Conservation (phyloP, 2,797 vertebrate genomes). For the Paratrypauchen microcephalus region DNA sequence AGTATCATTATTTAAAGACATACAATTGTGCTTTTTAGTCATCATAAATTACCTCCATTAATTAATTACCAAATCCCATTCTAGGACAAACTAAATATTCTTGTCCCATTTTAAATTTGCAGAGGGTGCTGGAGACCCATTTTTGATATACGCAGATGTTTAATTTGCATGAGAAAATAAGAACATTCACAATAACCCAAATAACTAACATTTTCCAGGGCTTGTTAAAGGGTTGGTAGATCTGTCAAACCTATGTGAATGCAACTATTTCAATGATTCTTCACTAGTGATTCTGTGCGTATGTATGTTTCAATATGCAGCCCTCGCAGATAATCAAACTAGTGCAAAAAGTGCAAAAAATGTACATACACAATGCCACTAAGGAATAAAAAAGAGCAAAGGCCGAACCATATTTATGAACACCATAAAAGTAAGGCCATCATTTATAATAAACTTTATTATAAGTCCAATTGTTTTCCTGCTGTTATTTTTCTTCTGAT, state of each 20-base stretch:
- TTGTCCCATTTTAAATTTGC: background rate
- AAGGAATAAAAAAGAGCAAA: no score
- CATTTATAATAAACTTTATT: background rate
- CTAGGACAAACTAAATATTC: background rate
- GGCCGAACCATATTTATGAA: background rate
- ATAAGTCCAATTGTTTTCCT: background rate
- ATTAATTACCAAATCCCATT: background rate
- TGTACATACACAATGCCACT: no score
- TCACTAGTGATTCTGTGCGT: no score
- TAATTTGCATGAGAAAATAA: background rate
- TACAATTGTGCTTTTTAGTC: background rate
- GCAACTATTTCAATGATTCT: background rate
- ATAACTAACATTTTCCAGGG: no score
- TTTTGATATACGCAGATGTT: background rate
- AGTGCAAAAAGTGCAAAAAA: no score
- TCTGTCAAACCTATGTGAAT: background rate
- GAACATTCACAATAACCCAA: no score
- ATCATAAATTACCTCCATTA: background rate
- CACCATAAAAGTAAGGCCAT: background rate
- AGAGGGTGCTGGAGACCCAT: background rate
- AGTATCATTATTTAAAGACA: background rate
- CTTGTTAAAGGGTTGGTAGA: no score
- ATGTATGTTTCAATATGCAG: no score
- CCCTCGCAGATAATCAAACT: no score
- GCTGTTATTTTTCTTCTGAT: background rate